Conservation (phyloP, 1,140 invertebrate species). For the Drusus annulatus region DNA sequence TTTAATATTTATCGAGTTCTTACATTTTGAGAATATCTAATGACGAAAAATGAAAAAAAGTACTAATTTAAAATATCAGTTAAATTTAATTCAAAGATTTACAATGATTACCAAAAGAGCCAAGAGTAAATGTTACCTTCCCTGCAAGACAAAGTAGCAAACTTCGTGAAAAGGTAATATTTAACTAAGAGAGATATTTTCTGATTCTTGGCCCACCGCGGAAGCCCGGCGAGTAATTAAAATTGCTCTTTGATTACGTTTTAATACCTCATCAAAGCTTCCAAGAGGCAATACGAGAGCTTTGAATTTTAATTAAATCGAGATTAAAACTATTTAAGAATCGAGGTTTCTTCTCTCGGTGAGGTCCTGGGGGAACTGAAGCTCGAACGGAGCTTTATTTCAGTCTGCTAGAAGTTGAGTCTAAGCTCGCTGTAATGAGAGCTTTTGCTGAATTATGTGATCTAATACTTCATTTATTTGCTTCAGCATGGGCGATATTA, state of each 20-base stretch:
- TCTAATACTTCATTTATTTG: conserved; percentile 22
- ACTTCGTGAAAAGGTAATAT: conserved; percentile 13
- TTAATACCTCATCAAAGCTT: conserved; percentile 56
- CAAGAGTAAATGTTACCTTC: too few species aligned
- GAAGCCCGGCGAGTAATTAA: conserved; percentile 50
- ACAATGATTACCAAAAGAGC: too few species aligned
- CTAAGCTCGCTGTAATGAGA: conserved; percentile 43
- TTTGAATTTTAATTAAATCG: conserved; percentile 59
- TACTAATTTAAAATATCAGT: too few species aligned
- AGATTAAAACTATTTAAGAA: conserved; percentile 59
- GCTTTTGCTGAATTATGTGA: conserved; percentile 40
- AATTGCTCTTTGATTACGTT: conserved; percentile 57
- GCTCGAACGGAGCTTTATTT: conserved; percentile 29
- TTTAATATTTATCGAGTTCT: too few species aligned
- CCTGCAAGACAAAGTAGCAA: neutral
- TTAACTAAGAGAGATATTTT: conserved; percentile 3
- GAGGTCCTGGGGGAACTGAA: conserved; percentile 20
- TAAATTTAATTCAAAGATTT: too few species aligned
- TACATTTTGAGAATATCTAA: too few species aligned
- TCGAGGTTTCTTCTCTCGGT: conserved; percentile 47
- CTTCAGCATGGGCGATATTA: neutral
- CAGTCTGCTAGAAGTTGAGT: neutral
- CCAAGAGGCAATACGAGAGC: conserved; percentile 47
- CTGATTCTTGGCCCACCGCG: neutral
- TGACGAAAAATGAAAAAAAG: too few species aligned